Evolutionary conservation across 2,797 vertebrate genomes (phyloP).

Genomic region (Avahi laniger): DNA sequence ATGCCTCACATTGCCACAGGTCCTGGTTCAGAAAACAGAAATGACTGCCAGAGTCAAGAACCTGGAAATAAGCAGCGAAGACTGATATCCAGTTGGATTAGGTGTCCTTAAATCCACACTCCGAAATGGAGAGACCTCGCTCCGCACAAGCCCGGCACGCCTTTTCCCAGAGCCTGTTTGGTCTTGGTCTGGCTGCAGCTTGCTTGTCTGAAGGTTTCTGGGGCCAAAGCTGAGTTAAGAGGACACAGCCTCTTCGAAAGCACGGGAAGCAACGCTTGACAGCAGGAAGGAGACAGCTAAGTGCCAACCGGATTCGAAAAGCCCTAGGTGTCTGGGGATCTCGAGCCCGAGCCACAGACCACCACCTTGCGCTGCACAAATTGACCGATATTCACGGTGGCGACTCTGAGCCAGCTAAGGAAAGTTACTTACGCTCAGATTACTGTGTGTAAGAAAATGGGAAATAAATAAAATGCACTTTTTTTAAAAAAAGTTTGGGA

Average conservation of each 20-base stretch:
- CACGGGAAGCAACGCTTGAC: not conserved
- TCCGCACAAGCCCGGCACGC: not conserved
- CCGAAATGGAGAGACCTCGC: not conserved
- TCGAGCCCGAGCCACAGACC: no score
- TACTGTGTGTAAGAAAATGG: not conserved
- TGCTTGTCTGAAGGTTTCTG: not conserved
- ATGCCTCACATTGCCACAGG: not conserved
- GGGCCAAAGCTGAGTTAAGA: not conserved
- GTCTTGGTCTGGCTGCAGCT: not conserved
- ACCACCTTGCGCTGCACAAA: fast-evolving
- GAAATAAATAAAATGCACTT: not conserved
- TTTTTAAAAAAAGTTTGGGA: not conserved
- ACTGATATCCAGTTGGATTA: not conserved
- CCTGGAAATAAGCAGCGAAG: slow-evolving; percentile 21
- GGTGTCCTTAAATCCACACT: not conserved
- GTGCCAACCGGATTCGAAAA: not conserved
- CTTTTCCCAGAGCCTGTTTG: not conserved
- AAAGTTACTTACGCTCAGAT: not conserved
- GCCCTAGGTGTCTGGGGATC: not conserved
- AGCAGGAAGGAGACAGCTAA: not conserved
- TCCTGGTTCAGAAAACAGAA: not conserved
- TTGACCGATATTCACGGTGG: not conserved
- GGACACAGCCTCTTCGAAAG: not conserved
- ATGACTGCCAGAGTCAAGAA: not conserved
- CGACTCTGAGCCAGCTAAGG: not conserved